A percentile compares a stretch with the other conserved stretches of the same genome.
phyloP scores from a whole-genome alignment of 2,797 vertebrate species.

The Epinephelus malabaricus region DNA sequence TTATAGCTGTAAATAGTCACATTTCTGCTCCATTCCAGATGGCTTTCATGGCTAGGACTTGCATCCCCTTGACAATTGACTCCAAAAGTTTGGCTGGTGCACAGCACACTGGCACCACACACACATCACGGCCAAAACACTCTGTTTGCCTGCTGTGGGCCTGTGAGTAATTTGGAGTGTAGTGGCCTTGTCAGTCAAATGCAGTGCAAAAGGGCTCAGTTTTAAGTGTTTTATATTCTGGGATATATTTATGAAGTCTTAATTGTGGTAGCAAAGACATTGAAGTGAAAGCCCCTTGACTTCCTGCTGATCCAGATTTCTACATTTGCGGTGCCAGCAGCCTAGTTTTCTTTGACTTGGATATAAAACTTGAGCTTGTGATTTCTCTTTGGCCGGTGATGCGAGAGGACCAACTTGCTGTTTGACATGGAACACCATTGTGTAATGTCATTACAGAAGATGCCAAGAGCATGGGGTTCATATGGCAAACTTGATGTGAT shows the following conservation, averaged over 20 bases:
- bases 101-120: slow-evolving; percentile 57
- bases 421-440: slow-evolving; percentile 72
- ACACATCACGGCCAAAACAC: slow-evolving; percentile 50
- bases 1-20: slow-evolving; percentile 77
- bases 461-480: slow-evolving; percentile 76
- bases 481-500: slow-evolving; percentile 67
- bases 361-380: slow-evolving; percentile 59
- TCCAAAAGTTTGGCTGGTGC: slow-evolving; percentile 72
- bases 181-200: slow-evolving; percentile 75
- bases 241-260: slow-evolving; percentile 72
- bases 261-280: slow-evolving; percentile 62
- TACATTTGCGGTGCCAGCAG: slow-evolving; percentile 55
- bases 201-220: slow-evolving; percentile 45
- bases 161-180: slow-evolving; percentile 73
- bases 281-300: slow-evolving; percentile 64
- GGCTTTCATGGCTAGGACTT: slow-evolving; percentile 67
- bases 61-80: slow-evolving; percentile 75
- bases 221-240: slow-evolving; percentile 73
- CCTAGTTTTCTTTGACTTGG: slow-evolving; percentile 67
- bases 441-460: slow-evolving; percentile 68
- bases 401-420: slow-evolving; percentile 59
- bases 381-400: slow-evolving; percentile 70
- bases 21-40: slow-evolving; percentile 82
- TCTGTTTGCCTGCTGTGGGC: slow-evolving; percentile 51
- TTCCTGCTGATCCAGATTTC: slow-evolving; percentile 65